Base-by-base conservation (phyloP, 2,113 vertebrate species). In the Puntigrus tetrazona region DNA sequence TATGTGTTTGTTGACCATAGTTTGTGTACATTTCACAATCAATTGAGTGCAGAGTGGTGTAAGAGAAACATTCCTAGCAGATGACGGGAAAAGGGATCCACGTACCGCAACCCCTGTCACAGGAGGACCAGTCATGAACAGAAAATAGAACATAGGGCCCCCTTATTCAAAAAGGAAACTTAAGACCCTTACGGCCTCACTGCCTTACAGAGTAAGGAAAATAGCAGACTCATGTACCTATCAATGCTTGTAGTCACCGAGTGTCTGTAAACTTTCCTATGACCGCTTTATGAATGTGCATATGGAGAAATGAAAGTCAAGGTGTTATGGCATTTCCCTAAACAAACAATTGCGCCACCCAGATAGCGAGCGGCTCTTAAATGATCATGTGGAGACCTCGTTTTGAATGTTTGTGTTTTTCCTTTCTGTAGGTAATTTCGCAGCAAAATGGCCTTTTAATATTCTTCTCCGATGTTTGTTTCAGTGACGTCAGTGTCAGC, bases 51-150 rank as follows among this genome's bases (percentile, higher is more conserved):
- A 18, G 18, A 63, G 75, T 82, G 74, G 75, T 7, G 57, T 83
- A 76, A 83, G n/a, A 81, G 79, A 50, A 9, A 59, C 86, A 80
- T 88, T 89, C 85, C 81, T 83, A 76, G 63, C 50, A 77, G 82
- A 79, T 87, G 72, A 83, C 87, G 79, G 86, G 20, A 47, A 43
- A 80, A 83, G 38, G 1, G 86, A 86, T 87, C 74, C 72, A 83
- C 25, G 1, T 43, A 59, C 61, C 20, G 38, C 73, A 77, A 69
- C 69, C 31, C 25, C 14, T 20, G 20, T 80, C 85, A 65, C 34
- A 77, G 57, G 29, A 57, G 47, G 16, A 45, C 57, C 36, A 36
- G 82, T 59, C 31, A 10, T 70, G 78, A 82, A 86, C 18, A 16
- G 47, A 84, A 84, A 86, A 43, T 80, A 3, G 9, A 69, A 69